phyloP scores from a whole-genome alignment of 2,888 invertebrate genomes.

The Pterostichus madidus region DNA sequence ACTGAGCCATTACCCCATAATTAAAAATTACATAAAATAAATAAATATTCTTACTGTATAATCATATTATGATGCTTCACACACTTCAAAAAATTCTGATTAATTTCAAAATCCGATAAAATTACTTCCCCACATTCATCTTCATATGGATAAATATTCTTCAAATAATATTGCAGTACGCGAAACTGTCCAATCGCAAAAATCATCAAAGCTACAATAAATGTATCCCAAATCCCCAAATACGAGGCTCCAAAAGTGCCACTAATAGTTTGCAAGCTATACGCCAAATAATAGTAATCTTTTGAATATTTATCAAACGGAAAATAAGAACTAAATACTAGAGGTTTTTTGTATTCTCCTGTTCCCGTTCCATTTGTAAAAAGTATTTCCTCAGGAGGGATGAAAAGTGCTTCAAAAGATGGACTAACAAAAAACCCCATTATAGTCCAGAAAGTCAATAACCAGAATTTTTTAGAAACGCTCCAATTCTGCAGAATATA shows the following conservation, averaged over 20 bases:
- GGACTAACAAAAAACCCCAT: slow-evolving; percentile 59
- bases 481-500: slow-evolving; percentile 53
- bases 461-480: slow-evolving; percentile 51
- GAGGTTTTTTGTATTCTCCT: slow-evolving; percentile 51
- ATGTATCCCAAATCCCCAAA: slow-evolving; percentile 67
- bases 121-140: not conserved
- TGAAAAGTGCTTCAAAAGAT: slow-evolving; percentile 28
- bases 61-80: slow-evolving; percentile 62
- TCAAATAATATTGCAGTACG: slow-evolving; percentile 61
- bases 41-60: slow-evolving; percentile 56
- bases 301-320: slow-evolving; percentile 60
- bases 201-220: slow-evolving; percentile 66
- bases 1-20: no score
- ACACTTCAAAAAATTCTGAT: slow-evolving; percentile 59
- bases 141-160: slow-evolving; percentile 49
- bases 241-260: slow-evolving; percentile 68
- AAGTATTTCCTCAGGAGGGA: slow-evolving; percentile 48
- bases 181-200: slow-evolving; percentile 66
- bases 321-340: slow-evolving; percentile 64
- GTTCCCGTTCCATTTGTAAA: slow-evolving; percentile 60
- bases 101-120: slow-evolving; percentile 9
- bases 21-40: not conserved
- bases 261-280: slow-evolving; percentile 66
- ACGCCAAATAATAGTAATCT: slow-evolving; percentile 40
- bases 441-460: slow-evolving; percentile 51